These are phyloP conservation scores for Oxytorus armatus DNA, from an alignment of 2,888 invertebrate species.

Conservation along the genomic window DNA sequence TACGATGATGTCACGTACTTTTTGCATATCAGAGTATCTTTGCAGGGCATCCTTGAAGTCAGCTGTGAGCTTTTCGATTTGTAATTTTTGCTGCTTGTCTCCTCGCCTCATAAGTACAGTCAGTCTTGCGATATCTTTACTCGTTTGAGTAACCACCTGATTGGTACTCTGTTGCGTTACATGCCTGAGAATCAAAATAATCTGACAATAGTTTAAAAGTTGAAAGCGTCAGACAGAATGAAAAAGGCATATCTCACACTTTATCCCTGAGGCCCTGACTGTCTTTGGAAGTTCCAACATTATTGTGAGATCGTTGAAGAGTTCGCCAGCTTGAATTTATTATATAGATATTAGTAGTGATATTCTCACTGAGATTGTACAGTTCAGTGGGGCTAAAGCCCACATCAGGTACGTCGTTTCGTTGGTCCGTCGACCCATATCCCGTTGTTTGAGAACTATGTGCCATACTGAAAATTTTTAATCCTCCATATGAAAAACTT, in stretches of 20 bases:
- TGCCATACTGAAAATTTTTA: conserved; percentile 78
- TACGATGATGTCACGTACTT: conserved; percentile 85
- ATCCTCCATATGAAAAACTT: background rate
- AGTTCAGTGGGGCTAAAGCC: conserved; percentile 91
- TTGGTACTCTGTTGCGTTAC: conserved; percentile 91
- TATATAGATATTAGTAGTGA: conserved; percentile 92
- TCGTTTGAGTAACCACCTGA: conserved; percentile 90
- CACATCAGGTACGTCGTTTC: conserved; percentile 88
- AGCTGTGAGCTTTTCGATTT: conserved; percentile 92
- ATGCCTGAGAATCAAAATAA: conserved; percentile 86
- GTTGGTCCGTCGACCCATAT: conserved; percentile 83
- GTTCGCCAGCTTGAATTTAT: conserved; percentile 90
- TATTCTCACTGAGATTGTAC: conserved; percentile 91
- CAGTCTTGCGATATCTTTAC: conserved; percentile 90
- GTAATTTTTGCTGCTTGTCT: conserved; percentile 92
- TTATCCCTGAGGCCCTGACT: conserved; percentile 88
- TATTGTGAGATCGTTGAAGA: conserved; percentile 90
- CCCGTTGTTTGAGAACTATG: conserved; percentile 80
- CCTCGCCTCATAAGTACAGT: conserved; percentile 89
- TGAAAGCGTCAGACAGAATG: background rate
- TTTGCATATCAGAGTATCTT: conserved; percentile 92
- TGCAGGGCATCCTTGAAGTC: conserved; percentile 93
- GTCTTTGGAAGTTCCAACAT: conserved; percentile 91
- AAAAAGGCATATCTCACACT: conserved; percentile 85
- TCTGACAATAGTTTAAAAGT: background rate